Evolutionary conservation across 2,113 vertebrate genomes (phyloP).

Genomic region (Platichthys flesus): DNA sequence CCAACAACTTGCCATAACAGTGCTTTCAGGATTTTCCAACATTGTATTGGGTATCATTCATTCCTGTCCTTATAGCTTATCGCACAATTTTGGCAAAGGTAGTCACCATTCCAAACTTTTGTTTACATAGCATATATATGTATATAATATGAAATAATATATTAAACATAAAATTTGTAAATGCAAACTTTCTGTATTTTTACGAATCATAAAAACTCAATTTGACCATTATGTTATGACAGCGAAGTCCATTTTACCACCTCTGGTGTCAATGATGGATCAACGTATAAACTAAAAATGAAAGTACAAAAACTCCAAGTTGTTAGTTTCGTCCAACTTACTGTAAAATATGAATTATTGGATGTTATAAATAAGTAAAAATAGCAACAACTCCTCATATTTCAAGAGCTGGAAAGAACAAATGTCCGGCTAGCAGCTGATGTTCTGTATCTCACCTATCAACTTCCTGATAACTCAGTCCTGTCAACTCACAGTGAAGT

Average conservation of each 20-base stretch:
- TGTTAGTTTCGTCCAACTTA: background rate
- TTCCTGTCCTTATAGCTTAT: background rate
- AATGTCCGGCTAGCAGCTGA: background rate
- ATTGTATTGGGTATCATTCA: background rate
- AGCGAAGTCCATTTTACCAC: background rate
- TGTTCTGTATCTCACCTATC: background rate
- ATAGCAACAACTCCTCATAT: background rate
- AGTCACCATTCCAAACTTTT: background rate
- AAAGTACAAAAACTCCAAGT: background rate
- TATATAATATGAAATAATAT: too few relatives aligned
- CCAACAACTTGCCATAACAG: background rate
- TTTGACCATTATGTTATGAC: background rate
- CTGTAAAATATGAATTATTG: background rate
- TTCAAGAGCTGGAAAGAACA: background rate
- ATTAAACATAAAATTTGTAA: too few relatives aligned
- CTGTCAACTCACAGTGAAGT: conserved; percentile 7
- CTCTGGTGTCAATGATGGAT: background rate
- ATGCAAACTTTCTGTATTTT: too few relatives aligned
- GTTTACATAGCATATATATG: too few relatives aligned
- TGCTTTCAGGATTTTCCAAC: conserved; percentile 17
- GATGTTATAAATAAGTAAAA: too few relatives aligned
- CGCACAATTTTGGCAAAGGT: background rate
- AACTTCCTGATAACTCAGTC: background rate
- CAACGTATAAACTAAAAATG: background rate
- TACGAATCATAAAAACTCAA: too few relatives aligned